Conservation (phyloP, 2,888 invertebrate species). For the Hartigia nigra region DNA sequence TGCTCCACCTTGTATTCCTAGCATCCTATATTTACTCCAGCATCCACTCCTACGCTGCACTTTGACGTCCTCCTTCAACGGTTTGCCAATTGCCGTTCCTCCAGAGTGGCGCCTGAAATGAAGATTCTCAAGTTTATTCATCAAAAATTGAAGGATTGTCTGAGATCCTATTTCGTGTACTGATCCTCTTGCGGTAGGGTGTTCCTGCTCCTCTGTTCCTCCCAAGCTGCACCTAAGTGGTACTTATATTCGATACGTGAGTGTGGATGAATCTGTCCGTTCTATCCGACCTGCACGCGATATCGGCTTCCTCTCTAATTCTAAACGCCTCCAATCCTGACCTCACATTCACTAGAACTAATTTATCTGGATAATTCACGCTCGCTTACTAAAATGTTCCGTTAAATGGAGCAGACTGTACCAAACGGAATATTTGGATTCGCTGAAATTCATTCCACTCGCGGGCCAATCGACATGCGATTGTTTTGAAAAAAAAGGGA, state of each 20-base stretch:
- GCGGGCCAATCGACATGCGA: not conserved
- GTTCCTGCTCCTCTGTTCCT: not conserved
- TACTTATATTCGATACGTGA: constrained; percentile 55
- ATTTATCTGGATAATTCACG: constrained; percentile 50
- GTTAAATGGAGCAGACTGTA: constrained; percentile 36
- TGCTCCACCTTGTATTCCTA: not conserved
- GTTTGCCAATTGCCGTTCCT: not conserved
- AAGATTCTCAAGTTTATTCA: not conserved
- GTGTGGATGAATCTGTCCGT: constrained; percentile 52
- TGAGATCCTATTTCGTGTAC: not conserved
- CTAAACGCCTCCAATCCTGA: constrained; percentile 33
- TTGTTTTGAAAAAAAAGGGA: not conserved
- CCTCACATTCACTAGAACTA: constrained; percentile 54
- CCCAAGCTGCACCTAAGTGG: constrained; percentile 44
- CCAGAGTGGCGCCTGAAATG: not conserved
- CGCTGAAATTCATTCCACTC: not conserved
- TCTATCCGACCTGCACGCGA: constrained; percentile 54
- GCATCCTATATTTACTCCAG: not conserved
- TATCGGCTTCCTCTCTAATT: constrained; percentile 40
- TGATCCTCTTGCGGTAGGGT: not conserved
- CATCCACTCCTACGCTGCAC: not conserved
- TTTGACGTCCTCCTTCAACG: not conserved
- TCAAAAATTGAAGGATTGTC: not conserved
- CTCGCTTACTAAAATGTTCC: constrained; percentile 27
- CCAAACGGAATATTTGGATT: not conserved